Conservation (phyloP, 1,140 invertebrate species). For the Dysdera silvatica region DNA sequence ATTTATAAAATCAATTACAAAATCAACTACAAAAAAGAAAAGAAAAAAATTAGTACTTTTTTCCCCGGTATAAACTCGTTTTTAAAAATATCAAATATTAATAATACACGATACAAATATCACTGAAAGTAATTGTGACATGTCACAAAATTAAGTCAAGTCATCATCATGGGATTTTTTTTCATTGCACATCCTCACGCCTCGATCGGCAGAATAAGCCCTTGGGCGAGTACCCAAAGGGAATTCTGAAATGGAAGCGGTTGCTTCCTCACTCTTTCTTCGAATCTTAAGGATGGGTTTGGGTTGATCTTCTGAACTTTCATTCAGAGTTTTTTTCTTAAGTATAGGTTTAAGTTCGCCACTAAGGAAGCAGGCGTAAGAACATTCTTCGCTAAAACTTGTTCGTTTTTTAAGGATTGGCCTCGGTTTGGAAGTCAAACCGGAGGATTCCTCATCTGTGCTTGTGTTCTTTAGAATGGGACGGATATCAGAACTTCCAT, state of each 20-base stretch:
- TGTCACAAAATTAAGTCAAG: too few relatives aligned
- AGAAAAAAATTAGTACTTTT: too few relatives aligned
- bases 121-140: too few relatives aligned
- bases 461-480: constrained; percentile 22
- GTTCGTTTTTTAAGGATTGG: constrained; percentile 24
- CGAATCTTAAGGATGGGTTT: constrained; percentile 16
- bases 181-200: background rate
- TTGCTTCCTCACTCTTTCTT: constrained; percentile 16
- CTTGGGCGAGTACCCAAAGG: constrained; percentile 21
- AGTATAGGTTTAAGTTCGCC: constrained; percentile 17
- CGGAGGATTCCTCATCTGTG: constrained; percentile 21
- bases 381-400: constrained; percentile 26
- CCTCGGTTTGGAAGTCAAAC: background rate
- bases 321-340: constrained; percentile 17
- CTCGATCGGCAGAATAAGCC: constrained; percentile 25
- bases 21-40: too few relatives aligned
- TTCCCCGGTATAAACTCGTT: too few relatives aligned
- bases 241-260: constrained; percentile 11
- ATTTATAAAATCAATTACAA: too few relatives aligned
- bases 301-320: constrained; percentile 11
- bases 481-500: constrained; percentile 26
- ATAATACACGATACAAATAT: too few relatives aligned
- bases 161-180: too few relatives aligned
- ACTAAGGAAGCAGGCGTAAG: constrained; percentile 14
- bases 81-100: too few relatives aligned